Evolutionary conservation across 2,888 invertebrate genomes (phyloP), one percentile per base, ranked within the genome.

Genomic region (Ennomos erosarius): DNA sequence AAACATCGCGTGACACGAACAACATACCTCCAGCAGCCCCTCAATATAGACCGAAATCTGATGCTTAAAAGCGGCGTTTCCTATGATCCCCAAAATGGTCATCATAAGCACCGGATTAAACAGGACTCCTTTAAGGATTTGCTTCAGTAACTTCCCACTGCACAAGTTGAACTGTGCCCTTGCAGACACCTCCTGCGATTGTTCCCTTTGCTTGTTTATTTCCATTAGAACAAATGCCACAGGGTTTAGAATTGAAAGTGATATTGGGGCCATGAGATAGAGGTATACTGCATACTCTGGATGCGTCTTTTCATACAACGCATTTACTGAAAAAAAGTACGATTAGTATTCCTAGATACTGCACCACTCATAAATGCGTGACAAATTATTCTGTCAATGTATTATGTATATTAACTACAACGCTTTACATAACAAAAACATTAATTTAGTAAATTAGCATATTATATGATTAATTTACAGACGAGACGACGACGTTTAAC

Each of bases 221-320:
- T 99, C 99, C 94, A 99, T 95, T 62, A 99, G 84, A 5, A 98
- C 92, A 84, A 99, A 97, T 16, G 97, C 97, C 67, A 99, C 94
- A 0, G 99, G 99, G 88, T 99, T 99, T 33, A 99, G 90, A 71
- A 99, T 95, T 1, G 97, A 97, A 63, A 99, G 90, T 42, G 98
- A 98, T 79, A 99, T 98, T 0, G 99, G 99, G 9, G 98, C 98
- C 94, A 99, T 95, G 50, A 99, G 92, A 82, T 99, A 99, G 46
- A 99, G 90, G 83, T 98, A 99, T 0, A 96, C 94, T 0, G 97
- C 95, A 90, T 97, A 99, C 75, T 98, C 97, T 0, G 98, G 97
- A 91, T 99, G 98, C 6, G 95, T 94, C 59, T 95, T 94, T 67
- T 94, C 93, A 84, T 99, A 99, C 13, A 99, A 92, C 16, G 98